These are phyloP conservation scores for Leucoma salicis DNA, from an alignment of 2,888 invertebrate genomes.

Conservation along the genomic window DNA sequence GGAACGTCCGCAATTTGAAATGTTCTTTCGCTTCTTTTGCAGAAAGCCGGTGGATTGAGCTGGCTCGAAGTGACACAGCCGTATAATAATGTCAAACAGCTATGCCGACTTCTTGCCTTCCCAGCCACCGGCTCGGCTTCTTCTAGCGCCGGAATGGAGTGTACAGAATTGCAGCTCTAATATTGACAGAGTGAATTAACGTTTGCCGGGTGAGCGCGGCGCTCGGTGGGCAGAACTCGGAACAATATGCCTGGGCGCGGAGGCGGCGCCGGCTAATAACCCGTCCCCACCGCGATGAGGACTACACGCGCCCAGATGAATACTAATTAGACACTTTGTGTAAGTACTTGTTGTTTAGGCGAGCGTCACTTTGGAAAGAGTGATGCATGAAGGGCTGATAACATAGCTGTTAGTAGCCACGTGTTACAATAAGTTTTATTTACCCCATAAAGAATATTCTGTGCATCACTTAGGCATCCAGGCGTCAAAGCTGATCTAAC, in stretches of 20 bases:
- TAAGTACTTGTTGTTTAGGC: constrained; percentile 54
- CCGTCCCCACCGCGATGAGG: constrained; percentile 81
- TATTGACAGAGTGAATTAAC: constrained; percentile 70
- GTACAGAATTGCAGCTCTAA: constrained; percentile 60
- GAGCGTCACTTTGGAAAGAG: constrained; percentile 32
- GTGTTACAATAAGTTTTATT: constrained; percentile 12
- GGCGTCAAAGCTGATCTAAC: not conserved
- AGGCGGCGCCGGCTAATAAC: constrained; percentile 82
- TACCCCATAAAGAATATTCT: not conserved
- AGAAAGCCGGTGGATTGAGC: constrained; percentile 84
- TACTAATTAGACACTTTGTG: constrained; percentile 76
- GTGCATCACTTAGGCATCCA: no score
- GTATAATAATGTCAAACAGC: constrained; percentile 87
- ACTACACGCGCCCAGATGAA: constrained; percentile 80
- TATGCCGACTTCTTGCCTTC: constrained; percentile 95
- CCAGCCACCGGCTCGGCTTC: constrained; percentile 79
- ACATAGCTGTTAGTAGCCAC: constrained; percentile 16
- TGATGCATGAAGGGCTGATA: constrained; percentile 28
- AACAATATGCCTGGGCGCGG: constrained; percentile 80
- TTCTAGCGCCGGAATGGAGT: constrained; percentile 49
- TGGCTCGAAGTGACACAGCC: constrained; percentile 94
- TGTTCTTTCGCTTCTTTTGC: constrained; percentile 58
- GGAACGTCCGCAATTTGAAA: constrained; percentile 60
- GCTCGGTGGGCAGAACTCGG: constrained; percentile 75
- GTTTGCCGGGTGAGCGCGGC: constrained; percentile 67